These are phyloP conservation scores for Machimus rusticus DNA, from an alignment of 2,888 invertebrate species.

Conservation along the genomic window DNA sequence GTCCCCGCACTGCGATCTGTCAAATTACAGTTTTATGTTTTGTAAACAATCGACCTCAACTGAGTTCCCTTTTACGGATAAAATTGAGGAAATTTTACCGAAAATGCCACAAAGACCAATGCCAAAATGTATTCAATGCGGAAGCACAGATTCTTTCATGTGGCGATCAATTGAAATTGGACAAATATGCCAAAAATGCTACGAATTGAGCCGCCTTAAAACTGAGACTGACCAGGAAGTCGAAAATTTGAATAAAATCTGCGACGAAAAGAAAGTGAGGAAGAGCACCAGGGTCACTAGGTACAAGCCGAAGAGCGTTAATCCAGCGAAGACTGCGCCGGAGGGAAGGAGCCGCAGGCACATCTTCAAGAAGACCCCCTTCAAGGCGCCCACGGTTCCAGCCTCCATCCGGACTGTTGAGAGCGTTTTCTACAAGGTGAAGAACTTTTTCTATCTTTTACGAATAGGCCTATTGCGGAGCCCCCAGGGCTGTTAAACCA, in stretches of 20 bases:
- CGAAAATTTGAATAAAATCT: slow-evolving; percentile 53
- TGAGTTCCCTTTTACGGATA: neutral
- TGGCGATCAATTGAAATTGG: slow-evolving; percentile 81
- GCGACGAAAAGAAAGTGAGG: slow-evolving; percentile 57
- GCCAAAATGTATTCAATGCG: slow-evolving; percentile 76
- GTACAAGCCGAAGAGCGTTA: slow-evolving; percentile 63
- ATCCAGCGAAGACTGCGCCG: slow-evolving; percentile 55
- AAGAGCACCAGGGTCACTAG: slow-evolving; percentile 55
- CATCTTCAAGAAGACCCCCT: slow-evolving; percentile 74
- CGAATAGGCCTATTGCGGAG: neutral
- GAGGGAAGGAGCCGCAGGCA: slow-evolving; percentile 80
- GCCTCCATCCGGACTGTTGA: slow-evolving; percentile 84
- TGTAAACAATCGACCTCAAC: neutral
- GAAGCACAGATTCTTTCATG: slow-evolving; percentile 72
- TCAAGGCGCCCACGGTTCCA: slow-evolving; percentile 71
- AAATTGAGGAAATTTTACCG: neutral
- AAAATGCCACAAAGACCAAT: slow-evolving; percentile 52
- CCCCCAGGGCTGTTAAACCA: neutral
- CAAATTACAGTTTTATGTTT: neutral
- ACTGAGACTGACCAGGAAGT: slow-evolving; percentile 49
- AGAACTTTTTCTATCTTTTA: neutral
- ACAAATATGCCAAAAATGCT: slow-evolving; percentile 79
- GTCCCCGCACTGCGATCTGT: neutral
- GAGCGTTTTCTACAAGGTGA: slow-evolving; percentile 77
- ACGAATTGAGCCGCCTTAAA: slow-evolving; percentile 65